Evolutionary conservation across 2,888 invertebrate species (phyloP), one percentile per base, ranked within the genome.

Genomic region (Orgyia antiqua): DNA sequence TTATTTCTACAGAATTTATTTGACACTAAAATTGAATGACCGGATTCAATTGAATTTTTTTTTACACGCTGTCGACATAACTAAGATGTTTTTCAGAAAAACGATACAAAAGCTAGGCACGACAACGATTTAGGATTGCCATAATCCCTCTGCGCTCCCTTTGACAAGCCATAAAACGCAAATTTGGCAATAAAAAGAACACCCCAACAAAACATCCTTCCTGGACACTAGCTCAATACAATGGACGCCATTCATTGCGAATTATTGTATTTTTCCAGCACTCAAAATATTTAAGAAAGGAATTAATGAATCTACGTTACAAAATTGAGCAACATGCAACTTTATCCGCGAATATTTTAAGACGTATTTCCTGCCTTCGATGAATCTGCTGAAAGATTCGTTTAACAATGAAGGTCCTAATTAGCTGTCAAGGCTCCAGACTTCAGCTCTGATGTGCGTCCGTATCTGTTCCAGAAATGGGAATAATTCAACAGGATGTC

Each of bases 181-280:
- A 84, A 86, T 84, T 84, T 66, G 65, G 73, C 80, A 79, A 82
- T 84, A 86, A 86, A 83, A 84, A 74, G 74, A 78, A 76, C 72
- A 68, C 75, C 71, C 78, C 65, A 66, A 68, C 71, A 75, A 78
- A 82, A 72, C 74, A 82, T 73, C 72, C 82, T 83, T 84, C 82
- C 83, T 86, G 84, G 84, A 86, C 86, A 84, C 77, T 74, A 79
- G 67, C 72, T 79, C 78, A 76, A 82, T 79, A 86, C 86, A 86
- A 86, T 82, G 53, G 62, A 63, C 59, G 56, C 72, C 60, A 82
- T 83, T 83, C 82, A 74, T 58, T 63, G 62, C 61, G 70, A 78
- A 82, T 86, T 84, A 84, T 84, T 83, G 73, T 82, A 83, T 86
- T 84, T 83, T 84, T 86, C 75, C 77, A 74, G 65, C 67, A 73